These are phyloP conservation scores for Luehdorfia chinensis DNA, from an alignment of 1,140 invertebrate genomes.

Conservation along the genomic window DNA sequence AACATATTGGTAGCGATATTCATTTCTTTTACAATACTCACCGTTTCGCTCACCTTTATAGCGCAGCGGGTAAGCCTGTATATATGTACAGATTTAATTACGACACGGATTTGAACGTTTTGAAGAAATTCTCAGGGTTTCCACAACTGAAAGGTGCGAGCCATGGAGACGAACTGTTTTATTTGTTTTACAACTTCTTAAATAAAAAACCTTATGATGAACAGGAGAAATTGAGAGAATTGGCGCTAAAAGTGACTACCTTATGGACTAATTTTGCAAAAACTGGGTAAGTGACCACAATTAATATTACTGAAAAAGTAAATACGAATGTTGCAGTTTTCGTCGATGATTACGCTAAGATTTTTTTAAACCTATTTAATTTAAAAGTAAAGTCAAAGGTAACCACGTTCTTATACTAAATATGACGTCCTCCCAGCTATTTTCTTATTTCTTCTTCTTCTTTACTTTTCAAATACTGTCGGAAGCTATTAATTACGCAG, in stretches of 20 bases:
- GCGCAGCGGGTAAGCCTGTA: slow-evolving; percentile 31
- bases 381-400: too few species aligned
- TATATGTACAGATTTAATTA: slow-evolving; percentile 77
- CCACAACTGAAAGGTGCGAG: slow-evolving; percentile 68
- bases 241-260: slow-evolving; percentile 72
- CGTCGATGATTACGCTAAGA: too few species aligned
- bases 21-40: slow-evolving; percentile 59
- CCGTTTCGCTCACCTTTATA: slow-evolving; percentile 54
- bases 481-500: too few species aligned
- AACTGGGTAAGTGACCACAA: slow-evolving; percentile 81
- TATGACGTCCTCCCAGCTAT: too few species aligned
- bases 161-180: slow-evolving; percentile 82
- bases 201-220: slow-evolving; percentile 49
- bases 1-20: slow-evolving; percentile 34
- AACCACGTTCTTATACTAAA: too few species aligned
- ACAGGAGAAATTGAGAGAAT: slow-evolving; percentile 42
- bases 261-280: slow-evolving; percentile 85
- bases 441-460: too few species aligned
- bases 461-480: too few species aligned
- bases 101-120: slow-evolving; percentile 54
- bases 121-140: slow-evolving; percentile 37
- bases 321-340: too few species aligned
- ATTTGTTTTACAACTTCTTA: slow-evolving; percentile 77
- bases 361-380: too few species aligned
- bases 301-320: too few species aligned